These are phyloP conservation scores for Sanderia malayensis DNA, from an alignment of 30 jellyfish, hydroid and myxozoan genomes.

Conservation along the genomic window DNA sequence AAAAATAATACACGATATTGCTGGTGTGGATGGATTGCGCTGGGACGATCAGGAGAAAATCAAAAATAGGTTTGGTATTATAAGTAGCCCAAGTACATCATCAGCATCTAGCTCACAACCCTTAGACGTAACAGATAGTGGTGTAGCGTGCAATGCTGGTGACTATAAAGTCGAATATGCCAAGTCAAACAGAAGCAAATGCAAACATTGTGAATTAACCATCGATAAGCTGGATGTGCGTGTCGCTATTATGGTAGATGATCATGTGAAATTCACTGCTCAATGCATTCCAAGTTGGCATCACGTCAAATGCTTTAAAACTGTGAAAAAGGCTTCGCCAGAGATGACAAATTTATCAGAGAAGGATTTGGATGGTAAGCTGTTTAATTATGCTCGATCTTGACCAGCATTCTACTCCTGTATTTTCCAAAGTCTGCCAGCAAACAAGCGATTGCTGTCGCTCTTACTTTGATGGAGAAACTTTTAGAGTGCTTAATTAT, in stretches of 20 bases:
- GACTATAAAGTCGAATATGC: constrained; percentile 75
- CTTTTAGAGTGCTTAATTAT: too few relatives aligned
- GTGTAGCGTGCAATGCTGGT: too few relatives aligned
- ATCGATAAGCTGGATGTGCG: constrained; percentile 65
- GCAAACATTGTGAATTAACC: constrained; percentile 78
- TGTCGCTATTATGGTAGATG: constrained; percentile 70
- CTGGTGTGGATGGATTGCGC: constrained; percentile 68
- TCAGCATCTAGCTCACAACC: constrained; percentile 5
- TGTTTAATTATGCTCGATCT: background rate
- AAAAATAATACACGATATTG: constrained; percentile 34
- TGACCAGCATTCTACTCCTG: background rate
- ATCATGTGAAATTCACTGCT: constrained; percentile 49
- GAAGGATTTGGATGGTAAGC: constrained; percentile 42
- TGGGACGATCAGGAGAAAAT: constrained; percentile 89
- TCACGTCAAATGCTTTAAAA: constrained; percentile 78
- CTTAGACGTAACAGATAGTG: constrained; percentile 39
- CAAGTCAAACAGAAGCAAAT: constrained; percentile 78
- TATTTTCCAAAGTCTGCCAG: background rate
- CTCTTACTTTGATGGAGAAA: background rate
- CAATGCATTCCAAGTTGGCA: constrained; percentile 78
- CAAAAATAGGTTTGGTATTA: constrained; percentile 16
- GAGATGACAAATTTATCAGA: constrained; percentile 24
- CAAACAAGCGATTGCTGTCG: too few relatives aligned
- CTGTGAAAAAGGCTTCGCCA: constrained; percentile 46
- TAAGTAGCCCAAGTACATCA: constrained; percentile 13